Conservation (phyloP, 2,113 vertebrate genomes). For the Crotophaga sulcirostris region DNA sequence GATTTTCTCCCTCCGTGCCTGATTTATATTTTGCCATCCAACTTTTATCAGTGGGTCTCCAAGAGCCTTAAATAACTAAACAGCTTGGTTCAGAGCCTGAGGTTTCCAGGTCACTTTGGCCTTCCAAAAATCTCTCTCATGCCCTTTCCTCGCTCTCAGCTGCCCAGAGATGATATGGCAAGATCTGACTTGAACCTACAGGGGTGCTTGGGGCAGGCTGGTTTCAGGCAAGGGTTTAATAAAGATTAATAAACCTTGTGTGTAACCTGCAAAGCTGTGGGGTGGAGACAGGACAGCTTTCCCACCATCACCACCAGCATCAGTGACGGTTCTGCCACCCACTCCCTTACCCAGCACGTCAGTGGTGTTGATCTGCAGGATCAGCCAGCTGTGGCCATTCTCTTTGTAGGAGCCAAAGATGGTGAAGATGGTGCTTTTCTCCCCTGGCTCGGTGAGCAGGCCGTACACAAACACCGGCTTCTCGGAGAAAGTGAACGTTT, state of each 20-base stretch:
- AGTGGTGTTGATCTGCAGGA: slow-evolving; percentile 94
- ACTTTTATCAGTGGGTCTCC: rapidly evolving
- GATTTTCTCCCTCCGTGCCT: not conserved
- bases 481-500: slow-evolving; percentile 85
- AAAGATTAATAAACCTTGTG: too few species aligned
- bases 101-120: not conserved
- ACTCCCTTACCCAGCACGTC: slow-evolving; percentile 84
- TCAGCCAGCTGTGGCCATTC: slow-evolving; percentile 95
- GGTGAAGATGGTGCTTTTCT: slow-evolving; percentile 97
- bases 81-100: not conserved
- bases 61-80: not conserved
- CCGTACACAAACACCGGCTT: slow-evolving; percentile 91
- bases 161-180: rapidly evolving
- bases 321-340: not conserved
- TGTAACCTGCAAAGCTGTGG: rapidly evolving
- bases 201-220: not conserved
- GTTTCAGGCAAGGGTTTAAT: not conserved
- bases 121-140: not conserved
- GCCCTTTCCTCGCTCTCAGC: not conserved
- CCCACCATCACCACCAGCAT: not conserved
- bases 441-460: slow-evolving; percentile 92
- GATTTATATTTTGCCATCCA: rapidly evolving
- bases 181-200: not conserved
- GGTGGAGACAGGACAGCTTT: not conserved
- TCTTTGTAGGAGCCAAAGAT: slow-evolving; percentile 95